Conservation (phyloP, 2,888 invertebrate genomes). For the Tenthredo livida region DNA sequence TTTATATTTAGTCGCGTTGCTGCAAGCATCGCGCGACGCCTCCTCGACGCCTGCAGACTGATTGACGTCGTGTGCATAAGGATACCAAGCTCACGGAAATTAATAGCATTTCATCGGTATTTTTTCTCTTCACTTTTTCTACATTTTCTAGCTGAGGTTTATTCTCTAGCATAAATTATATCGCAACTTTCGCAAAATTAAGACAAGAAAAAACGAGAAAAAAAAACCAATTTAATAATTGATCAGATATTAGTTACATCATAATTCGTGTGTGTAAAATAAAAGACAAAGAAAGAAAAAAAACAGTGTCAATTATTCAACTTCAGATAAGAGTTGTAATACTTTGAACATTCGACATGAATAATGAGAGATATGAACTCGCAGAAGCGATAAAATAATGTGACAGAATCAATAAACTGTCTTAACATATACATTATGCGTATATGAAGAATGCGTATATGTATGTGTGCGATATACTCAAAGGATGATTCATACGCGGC, state of each 20-base stretch:
- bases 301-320: background rate
- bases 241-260: too few relatives aligned
- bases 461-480: background rate
- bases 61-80: conserved; percentile 14
- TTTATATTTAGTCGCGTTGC: conserved; percentile 40
- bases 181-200: background rate
- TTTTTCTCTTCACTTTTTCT: background rate
- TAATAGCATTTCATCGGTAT: background rate
- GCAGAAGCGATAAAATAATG: background rate
- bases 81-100: background rate
- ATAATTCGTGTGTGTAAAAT: background rate
- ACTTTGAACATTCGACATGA: background rate
- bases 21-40: background rate
- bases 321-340: background rate
- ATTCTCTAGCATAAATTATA: background rate
- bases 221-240: too few relatives aligned
- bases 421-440: conserved; percentile 10
- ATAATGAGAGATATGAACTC: conserved; percentile 4
- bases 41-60: conserved; percentile 41
- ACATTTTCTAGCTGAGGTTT: background rate
- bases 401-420: conserved; percentile 26
- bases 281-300: background rate
- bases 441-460: too few relatives aligned
- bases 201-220: too few relatives aligned
- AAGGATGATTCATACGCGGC: conserved; percentile 32